Percentiles rank a stretch among this genome's conserved stretches.
These are phyloP conservation scores for Pithecia hirsuta DNA, from an alignment of 2,797 vertebrate genomes.

Conservation along the genomic window DNA sequence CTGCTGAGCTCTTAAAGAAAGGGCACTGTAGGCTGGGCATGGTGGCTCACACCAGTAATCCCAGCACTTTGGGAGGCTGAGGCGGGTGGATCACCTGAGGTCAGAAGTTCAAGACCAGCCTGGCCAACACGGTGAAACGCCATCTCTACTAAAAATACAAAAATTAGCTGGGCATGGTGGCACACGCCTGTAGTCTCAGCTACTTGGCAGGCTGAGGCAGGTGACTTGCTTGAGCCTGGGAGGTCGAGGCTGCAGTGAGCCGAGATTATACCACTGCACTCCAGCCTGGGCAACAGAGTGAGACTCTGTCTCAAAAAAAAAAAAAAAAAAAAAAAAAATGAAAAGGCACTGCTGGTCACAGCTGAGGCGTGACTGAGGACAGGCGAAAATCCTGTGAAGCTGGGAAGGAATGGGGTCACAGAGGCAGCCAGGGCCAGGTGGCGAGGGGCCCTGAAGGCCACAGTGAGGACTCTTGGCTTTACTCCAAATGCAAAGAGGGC, in stretches of 20 bases:
- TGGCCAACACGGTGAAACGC: too few relatives aligned
- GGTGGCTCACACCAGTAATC: neutral
- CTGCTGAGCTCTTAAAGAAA: neutral
- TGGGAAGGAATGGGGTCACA: neutral
- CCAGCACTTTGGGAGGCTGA: too few relatives aligned
- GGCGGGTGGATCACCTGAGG: too few relatives aligned
- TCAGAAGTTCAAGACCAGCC: too few relatives aligned
- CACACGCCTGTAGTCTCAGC: too few relatives aligned
- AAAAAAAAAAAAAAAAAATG: neutral
- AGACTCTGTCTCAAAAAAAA: neutral
- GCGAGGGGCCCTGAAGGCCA: neutral
- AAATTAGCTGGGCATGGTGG: too few relatives aligned
- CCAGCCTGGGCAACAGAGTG: neutral
- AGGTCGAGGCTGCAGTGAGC: too few relatives aligned
- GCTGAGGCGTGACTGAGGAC: rapidly evolving
- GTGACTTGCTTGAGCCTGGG: too few relatives aligned
- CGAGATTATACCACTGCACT: neutral
- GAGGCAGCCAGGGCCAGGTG: neutral
- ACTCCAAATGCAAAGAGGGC: neutral
- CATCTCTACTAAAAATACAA: too few relatives aligned
- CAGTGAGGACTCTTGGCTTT: neutral
- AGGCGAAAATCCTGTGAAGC: too few relatives aligned
- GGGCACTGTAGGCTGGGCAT: neutral
- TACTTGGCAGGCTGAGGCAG: too few relatives aligned
- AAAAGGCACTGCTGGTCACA: neutral